Evolutionary conservation across 2,888 invertebrate species (phyloP).

Genomic region (Drosophila nigricruria): DNA sequence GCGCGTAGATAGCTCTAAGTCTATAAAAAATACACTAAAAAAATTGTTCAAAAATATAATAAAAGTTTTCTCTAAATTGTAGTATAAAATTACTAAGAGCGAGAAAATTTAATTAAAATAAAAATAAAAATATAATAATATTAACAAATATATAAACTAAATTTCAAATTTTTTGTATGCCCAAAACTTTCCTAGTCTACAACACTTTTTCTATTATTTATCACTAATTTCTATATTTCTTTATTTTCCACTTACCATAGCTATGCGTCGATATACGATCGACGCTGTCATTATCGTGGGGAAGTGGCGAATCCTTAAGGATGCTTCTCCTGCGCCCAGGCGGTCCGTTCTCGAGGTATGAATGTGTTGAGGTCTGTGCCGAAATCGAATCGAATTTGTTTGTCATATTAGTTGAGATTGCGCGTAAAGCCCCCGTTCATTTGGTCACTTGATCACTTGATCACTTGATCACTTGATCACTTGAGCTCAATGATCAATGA

Average conservation of each 20-base stretch:
- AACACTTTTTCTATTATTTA: background rate
- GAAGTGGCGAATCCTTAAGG: conserved; percentile 87
- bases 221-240: background rate
- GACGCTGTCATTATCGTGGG: conserved; percentile 83
- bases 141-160: no score
- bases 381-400: background rate
- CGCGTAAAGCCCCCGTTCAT: conserved; percentile 6
- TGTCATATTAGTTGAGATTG: conserved; percentile 1
- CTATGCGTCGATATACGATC: conserved; percentile 84
- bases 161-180: background rate
- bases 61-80: no score
- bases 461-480: conserved; percentile 23
- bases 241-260: conserved; percentile 75
- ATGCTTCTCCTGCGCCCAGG: conserved; percentile 89
- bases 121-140: background rate
- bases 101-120: no score
- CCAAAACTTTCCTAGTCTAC: no score
- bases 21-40: background rate
- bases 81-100: no score
- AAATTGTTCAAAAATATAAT: no score
- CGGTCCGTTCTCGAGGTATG: conserved; percentile 88
- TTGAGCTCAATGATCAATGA: no score
- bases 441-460: conserved; percentile 13
- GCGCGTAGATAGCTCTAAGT: background rate
- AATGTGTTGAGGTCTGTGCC: conserved; percentile 86